phyloP scores from a whole-genome alignment of 2,797 vertebrate genomes.

The Tapirus indicus region DNA sequence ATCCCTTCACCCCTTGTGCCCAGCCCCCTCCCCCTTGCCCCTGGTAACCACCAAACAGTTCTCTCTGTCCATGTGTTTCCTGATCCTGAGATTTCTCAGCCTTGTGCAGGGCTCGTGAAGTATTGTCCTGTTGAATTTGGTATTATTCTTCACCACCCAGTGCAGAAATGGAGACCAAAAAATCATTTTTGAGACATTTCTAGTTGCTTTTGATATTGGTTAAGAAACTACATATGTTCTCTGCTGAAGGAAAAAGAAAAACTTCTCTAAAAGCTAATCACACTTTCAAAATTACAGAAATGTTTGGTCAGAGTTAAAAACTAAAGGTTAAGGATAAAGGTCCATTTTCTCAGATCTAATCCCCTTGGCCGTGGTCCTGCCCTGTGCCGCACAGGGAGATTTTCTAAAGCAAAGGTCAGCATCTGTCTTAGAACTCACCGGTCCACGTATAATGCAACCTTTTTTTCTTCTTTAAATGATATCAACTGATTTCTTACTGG shows the following conservation, averaged over 20 bases:
- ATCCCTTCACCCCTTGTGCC: no score
- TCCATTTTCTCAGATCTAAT: constrained; percentile 63
- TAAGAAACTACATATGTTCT: constrained; percentile 23
- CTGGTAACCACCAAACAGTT: no score
- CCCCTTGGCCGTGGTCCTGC: background rate
- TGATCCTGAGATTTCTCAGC: background rate
- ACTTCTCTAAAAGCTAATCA: constrained; percentile 66
- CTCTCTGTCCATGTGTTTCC: no score
- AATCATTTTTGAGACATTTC: constrained; percentile 4
- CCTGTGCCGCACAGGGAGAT: background rate
- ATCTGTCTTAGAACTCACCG: constrained; percentile 53
- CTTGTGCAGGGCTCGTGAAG: background rate
- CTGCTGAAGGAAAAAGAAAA: background rate
- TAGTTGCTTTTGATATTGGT: constrained; percentile 52
- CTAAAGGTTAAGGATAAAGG: constrained; percentile 77
- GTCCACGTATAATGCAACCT: background rate
- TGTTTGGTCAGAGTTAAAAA: constrained; percentile 76
- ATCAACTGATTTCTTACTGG: background rate
- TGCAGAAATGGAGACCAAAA: constrained; percentile 9
- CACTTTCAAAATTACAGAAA: constrained; percentile 77
- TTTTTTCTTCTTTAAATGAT: background rate
- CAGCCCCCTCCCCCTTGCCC: no score
- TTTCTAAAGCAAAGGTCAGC: constrained; percentile 77
- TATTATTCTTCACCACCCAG: background rate
- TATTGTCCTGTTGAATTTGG: background rate